Evolutionary conservation across 1,140 invertebrate species (phyloP), one percentile per base, ranked within the genome.

Genomic region (Aphelinus certus): DNA sequence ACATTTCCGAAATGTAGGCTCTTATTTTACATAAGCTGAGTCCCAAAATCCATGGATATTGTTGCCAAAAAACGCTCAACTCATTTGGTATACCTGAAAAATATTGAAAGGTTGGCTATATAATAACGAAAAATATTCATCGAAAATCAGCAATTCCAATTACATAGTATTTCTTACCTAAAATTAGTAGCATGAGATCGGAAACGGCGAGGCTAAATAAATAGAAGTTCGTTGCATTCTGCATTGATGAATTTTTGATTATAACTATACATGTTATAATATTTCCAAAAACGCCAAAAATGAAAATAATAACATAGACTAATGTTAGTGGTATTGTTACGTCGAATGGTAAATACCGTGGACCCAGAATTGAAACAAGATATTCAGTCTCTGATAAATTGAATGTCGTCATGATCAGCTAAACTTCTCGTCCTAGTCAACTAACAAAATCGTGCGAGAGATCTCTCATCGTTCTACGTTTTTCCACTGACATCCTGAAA

Each of bases 161-260:
- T 53, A 53, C 4, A 53, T 53, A 53, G 4, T 53, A 53, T 53
- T 53, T 57, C 73, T 1, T 65, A 95, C 94, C 94, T 78, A 94
- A 90, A 10, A 94, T 83, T n/a, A 95, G 85, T 75, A 94, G 89
- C 55, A 91, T 90, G 6, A 95, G 83, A 84, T 95, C 94, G 3
- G 94, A 94, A 47, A 95, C 88, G 0, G 94, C 93, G 79, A 95
- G 85, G 83, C 93, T 97, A 87, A 98, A 97, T 76, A 98, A 90
- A 85, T 98, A 98, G 82, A 96, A 98, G 83, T 98, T 98, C 0
- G 94, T 96, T 0, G 94, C 92, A 1, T 93, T 94, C 78, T 94
- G 94, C 92, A 97, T 93, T 2, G 91, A 91, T 68, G 92, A 89
- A 82, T 97, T 96, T 68, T 91, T 91, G 2, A 94, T 89, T 63